Conservation (phyloP, 2,888 invertebrate species). For the Campoplex capitator region DNA sequence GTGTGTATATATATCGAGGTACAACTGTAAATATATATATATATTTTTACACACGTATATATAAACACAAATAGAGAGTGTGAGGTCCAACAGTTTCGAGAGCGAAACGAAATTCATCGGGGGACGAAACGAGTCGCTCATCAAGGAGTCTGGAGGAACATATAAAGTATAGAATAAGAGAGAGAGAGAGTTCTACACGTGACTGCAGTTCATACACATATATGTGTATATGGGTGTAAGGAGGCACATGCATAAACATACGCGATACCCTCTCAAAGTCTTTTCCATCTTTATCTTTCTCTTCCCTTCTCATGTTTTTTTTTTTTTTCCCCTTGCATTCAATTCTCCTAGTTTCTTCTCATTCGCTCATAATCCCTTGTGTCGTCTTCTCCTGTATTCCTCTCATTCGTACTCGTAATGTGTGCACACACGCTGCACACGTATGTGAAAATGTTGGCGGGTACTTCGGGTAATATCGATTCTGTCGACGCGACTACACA, state of each 20-base stretch:
- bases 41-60: neutral
- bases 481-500: conserved; percentile 60
- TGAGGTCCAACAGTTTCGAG: conserved; percentile 12
- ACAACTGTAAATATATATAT: neutral
- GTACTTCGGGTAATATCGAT: conserved; percentile 71
- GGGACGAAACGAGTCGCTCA: conserved; percentile 30
- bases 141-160: neutral
- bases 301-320: neutral
- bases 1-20: conserved; percentile 13
- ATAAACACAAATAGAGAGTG: conserved; percentile 36
- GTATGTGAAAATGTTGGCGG: conserved; percentile 44
- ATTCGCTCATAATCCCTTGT: conserved; percentile 37
- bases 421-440: neutral
- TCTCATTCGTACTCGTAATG: conserved; percentile 35
- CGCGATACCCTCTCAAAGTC: conserved; percentile 60
- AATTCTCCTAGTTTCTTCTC: neutral
- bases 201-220: neutral
- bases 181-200: conserved; percentile 1
- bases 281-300: neutral
- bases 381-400: conserved; percentile 56
- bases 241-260: conserved; percentile 17
- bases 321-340: neutral
- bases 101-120: conserved; percentile 30
- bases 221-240: neutral
- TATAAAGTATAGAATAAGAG: conserved; percentile 36